Base-by-base conservation (phyloP, 1,140 invertebrate genomes). In the Drosophila pseudoananassae region DNA sequence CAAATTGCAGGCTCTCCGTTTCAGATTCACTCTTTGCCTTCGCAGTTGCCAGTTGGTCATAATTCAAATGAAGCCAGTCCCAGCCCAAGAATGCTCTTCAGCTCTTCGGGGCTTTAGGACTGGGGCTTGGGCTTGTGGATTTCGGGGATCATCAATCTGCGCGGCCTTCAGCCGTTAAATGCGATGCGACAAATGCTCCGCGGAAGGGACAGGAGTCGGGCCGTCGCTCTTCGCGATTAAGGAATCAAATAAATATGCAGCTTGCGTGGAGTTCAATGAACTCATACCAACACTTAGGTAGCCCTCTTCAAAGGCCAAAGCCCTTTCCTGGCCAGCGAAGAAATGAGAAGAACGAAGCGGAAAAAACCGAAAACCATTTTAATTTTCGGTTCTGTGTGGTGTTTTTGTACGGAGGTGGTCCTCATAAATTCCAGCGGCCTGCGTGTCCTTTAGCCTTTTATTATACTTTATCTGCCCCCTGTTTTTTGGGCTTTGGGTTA, bases 391-490 rank as follows among this genome's bases (percentile, higher is more conserved):
- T 58, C 36, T 58, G 50, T 50, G 40, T 51, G 9, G 61, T 25
- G 29, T 66, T 60, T 71, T 75, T 56, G 61, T 88, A 53, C 63
- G 59, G 69, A 82, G 83, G 83, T 88, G 83, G 83, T 83, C 83
- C 77, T 61, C 61, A 83, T 76, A 88, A 88, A 88, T 88, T 88
- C 66, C 75, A 71, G 54, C 47, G 59, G 80, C 23, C 65, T 87
- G 84, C 81, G 82, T 87, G 83, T 88, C 83, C 83, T 88, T 87
- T 87, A 88, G 83, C 72, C 78, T 79, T 88, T 88, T 83, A 76
- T 88, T 88, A 83, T 88, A 68, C 71, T 75, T 85, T 81, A 59
- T 81, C 59, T 17, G 27, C 43, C 29, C 38, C 20, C 29, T 57
- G 12, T 43, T 43, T 65, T 36, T 70, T 65, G 9, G 9, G 20